Base-by-base conservation (phyloP, 2,113 vertebrate genomes). In the Laticauda colubrina region DNA sequence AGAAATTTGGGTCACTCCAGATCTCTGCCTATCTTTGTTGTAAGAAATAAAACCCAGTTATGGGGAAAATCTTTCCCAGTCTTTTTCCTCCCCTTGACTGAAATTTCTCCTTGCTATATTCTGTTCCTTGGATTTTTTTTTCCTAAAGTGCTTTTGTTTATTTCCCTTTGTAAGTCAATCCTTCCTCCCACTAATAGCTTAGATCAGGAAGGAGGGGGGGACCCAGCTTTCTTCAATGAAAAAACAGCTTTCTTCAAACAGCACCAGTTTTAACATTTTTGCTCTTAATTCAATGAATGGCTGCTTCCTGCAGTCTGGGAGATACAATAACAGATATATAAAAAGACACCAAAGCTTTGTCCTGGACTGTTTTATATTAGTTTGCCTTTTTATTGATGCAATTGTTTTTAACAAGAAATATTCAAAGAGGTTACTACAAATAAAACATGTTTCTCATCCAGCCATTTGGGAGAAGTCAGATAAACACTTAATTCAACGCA, bases 71-170 rank as follows among this genome's bases (percentile, higher is more conserved):
- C 96, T 96, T 97, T 96, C 95, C 95, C 90, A 94, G 94, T 95
- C 96, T 96, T 97, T 97, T 96, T 97, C 97, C 96, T 95, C 97
- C 85, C 23, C 59, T 93, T 57, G 91, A 91, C 95, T 96, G 97
- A 97, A 96, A 96, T 97, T 97, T 97, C 96, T 97, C 96, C 96
- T 95, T 93, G 93, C 94, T 97, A 97, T 97, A 98, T 97, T 98
- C 97, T 97, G 97, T 97, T 97, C n/a, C 92, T 95, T 91, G 95
- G 96, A 96, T n/a, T 61, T 59, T 57, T 34, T 61, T 64, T 64
- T 61, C 4, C 48, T 48, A 48, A 59, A 39, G 81, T 57, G 56
- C 89, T 59, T 95, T 61, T 24, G 94, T 96, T 97, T 97, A 97
- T 97, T 98, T 98, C 95, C 69, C 95, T 93, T 96, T 96, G 97